phyloP scores from a whole-genome alignment of 2,113 vertebrate genomes.

The Psilopogon haemacephalus region DNA sequence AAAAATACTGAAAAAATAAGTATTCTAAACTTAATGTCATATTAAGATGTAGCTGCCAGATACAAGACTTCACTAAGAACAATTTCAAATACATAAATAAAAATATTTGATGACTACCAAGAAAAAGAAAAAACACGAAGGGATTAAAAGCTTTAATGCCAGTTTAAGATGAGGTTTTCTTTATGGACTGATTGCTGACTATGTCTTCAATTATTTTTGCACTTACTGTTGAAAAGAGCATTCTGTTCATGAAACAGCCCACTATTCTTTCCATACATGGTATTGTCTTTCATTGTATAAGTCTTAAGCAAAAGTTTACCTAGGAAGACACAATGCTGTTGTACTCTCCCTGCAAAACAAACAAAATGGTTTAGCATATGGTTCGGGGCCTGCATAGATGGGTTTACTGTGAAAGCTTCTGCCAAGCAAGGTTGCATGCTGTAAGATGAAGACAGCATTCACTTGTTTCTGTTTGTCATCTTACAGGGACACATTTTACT shows the following conservation, averaged over 20 bases:
- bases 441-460: background rate
- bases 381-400: background rate
- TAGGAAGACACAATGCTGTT: background rate
- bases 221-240: background rate
- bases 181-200: background rate
- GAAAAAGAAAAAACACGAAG: background rate
- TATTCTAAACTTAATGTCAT: background rate
- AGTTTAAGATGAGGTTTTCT: background rate
- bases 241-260: background rate
- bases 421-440: rapidly evolving
- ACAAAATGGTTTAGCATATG: background rate
- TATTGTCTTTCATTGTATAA: background rate
- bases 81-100: background rate
- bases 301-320: background rate
- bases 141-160: background rate
- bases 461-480: background rate
- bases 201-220: background rate
- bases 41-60: background rate
- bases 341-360: background rate
- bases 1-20: background rate
- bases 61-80: background rate
- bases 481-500: background rate
- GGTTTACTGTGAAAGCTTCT: background rate
- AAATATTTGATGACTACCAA: background rate
- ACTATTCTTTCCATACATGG: background rate